Evolutionary conservation across 1,140 invertebrate genomes (phyloP).

Genomic region (Cheumatopsyche charites): DNA sequence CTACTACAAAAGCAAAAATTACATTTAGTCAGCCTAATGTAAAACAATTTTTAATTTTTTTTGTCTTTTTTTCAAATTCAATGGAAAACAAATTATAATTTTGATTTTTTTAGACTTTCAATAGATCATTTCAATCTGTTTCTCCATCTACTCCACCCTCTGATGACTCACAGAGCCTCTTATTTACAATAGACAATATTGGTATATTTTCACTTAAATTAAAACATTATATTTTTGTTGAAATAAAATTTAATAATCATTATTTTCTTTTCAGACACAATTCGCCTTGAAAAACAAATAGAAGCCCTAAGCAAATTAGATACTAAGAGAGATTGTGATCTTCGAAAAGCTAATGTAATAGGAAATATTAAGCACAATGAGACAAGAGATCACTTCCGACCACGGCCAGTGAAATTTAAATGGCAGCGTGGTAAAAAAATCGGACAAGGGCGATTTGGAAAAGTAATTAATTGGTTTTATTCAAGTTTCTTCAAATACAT

Average conservation of each 20-base stretch:
- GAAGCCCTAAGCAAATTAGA: conserved; percentile 71
- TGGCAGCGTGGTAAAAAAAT: conserved; percentile 94
- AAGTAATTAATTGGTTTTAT: too few relatives aligned
- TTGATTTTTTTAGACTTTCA: conserved; percentile 33
- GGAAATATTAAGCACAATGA: conserved; percentile 66
- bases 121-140: conserved; percentile 27
- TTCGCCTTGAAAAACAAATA: conserved; percentile 30
- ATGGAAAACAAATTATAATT: background rate
- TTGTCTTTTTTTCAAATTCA: background rate
- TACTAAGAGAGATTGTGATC: conserved; percentile 64
- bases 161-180: background rate
- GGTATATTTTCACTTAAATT: conserved; percentile 26
- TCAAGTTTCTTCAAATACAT: background rate
- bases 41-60: background rate
- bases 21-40: conserved; percentile 12
- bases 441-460: conserved; percentile 66
- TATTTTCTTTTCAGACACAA: conserved; percentile 8
- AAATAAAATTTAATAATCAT: background rate
- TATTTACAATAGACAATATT: conserved; percentile 7
- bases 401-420: conserved; percentile 79
- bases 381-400: conserved; percentile 56
- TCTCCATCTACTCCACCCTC: conserved; percentile 36
- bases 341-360: conserved; percentile 70
- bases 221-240: background rate
- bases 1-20: conserved; percentile 31